Evolutionary conservation across 2,888 invertebrate species (phyloP).

Genomic region (Caenorhabditis angaria): DNA sequence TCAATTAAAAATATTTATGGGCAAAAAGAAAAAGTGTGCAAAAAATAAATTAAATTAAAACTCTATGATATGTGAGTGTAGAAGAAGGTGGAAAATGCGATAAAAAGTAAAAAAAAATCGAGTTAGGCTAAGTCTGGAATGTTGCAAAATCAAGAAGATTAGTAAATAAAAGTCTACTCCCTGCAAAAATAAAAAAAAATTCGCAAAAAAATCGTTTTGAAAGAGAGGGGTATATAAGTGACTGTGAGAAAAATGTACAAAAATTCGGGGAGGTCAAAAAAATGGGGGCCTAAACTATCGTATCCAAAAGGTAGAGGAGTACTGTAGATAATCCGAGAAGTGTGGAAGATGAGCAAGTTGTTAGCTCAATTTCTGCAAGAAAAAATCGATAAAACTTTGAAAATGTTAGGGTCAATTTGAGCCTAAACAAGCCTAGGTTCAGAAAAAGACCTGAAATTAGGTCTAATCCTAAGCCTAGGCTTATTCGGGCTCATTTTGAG

Average conservation of each 20-base stretch:
- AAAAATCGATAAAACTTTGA: constrained; percentile 13
- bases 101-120: not conserved
- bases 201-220: too few species aligned
- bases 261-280: not conserved
- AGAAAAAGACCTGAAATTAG: constrained; percentile 6
- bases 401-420: constrained; percentile 9
- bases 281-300: too few species aligned
- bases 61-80: not conserved
- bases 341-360: not conserved
- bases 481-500: constrained; percentile 2
- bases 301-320: constrained; percentile 14
- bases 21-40: too few species aligned
- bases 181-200: too few species aligned
- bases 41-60: constrained; percentile 9
- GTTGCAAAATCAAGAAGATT: not conserved
- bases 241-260: not conserved
- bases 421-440: constrained; percentile 18
- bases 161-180: not conserved
- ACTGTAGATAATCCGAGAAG: constrained; percentile 8
- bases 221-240: too few species aligned
- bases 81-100: constrained; percentile 2
- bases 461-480: not conserved
- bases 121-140: not conserved
- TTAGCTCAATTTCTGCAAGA: not conserved
- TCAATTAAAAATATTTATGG: constrained; percentile 16